Evolutionary conservation across 2,888 invertebrate species (phyloP).

Genomic region (Agapostemon virescens): DNA sequence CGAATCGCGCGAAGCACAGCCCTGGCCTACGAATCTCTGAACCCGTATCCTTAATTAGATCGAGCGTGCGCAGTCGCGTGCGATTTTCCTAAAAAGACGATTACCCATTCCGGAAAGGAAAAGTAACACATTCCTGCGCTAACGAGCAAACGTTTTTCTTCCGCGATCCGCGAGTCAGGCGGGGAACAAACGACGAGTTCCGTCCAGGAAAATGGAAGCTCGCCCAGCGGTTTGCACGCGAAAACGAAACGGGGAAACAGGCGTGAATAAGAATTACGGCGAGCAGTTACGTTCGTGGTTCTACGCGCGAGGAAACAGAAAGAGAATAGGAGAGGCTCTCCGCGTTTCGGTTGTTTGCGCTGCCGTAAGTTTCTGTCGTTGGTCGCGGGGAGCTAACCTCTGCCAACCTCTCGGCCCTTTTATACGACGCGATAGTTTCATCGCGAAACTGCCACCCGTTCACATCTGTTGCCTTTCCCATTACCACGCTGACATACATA

Average conservation of each 20-base stretch:
- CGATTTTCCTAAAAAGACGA: no score
- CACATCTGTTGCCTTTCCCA: constrained; percentile 58
- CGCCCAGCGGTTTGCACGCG: neutral
- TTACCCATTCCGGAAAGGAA: no score
- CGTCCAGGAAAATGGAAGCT: neutral
- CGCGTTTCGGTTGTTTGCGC: constrained; percentile 70
- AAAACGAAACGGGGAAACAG: constrained; percentile 7
- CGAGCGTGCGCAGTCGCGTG: no score
- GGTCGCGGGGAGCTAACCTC: constrained; percentile 41
- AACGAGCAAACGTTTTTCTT: neutral
- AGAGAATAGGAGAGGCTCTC: constrained; percentile 2
- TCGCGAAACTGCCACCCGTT: constrained; percentile 58
- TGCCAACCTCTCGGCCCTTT: constrained; percentile 57
- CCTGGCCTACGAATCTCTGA: no score
- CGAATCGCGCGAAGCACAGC: no score
- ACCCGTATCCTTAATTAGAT: no score
- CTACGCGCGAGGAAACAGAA: constrained; percentile 4
- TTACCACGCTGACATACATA: constrained; percentile 52
- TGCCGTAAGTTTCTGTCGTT: constrained; percentile 64
- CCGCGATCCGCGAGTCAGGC: neutral
- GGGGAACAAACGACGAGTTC: neutral
- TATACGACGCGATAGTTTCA: constrained; percentile 60
- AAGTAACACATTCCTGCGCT: no score
- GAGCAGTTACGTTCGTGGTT: constrained; percentile 27
- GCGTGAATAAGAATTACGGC: constrained; percentile 40